These are phyloP conservation scores for Hoplostethus mediterraneus DNA, from an alignment of 2,797 vertebrate genomes.

Conservation along the genomic window DNA sequence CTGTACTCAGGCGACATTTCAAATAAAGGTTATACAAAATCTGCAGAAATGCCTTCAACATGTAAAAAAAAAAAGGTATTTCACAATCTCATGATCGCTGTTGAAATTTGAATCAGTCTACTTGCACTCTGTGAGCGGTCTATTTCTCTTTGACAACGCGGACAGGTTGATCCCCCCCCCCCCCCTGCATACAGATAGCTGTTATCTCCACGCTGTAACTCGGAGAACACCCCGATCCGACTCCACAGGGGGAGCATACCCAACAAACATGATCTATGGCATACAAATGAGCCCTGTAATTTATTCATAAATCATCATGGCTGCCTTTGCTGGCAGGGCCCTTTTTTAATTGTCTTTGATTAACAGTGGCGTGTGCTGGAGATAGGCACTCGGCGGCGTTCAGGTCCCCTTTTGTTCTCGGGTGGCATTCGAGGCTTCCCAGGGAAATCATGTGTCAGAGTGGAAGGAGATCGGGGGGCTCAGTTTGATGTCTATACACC, in stretches of 20 bases:
- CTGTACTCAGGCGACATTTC: too few relatives aligned
- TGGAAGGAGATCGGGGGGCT: constrained; percentile 54
- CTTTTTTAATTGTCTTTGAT: constrained; percentile 87
- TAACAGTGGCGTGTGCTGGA: constrained; percentile 82
- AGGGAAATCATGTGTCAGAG: constrained; percentile 77
- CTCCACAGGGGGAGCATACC: constrained; percentile 68
- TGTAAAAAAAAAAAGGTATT: too few relatives aligned
- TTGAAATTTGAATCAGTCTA: too few relatives aligned
- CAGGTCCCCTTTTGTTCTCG: constrained; percentile 80
- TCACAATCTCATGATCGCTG: too few relatives aligned
- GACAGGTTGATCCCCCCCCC: constrained; percentile 31
- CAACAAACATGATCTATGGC: constrained; percentile 84
- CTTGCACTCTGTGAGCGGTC: constrained; percentile 16
- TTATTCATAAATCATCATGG: constrained; percentile 86
- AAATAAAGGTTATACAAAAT: too few relatives aligned
- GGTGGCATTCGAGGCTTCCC: constrained; percentile 71
- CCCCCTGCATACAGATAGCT: constrained; percentile 30
- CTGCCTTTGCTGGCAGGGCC: constrained; percentile 78
- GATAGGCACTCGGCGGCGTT: constrained; percentile 69
- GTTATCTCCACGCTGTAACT: constrained; percentile 61
- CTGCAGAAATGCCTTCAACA: too few relatives aligned
- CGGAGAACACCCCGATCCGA: constrained; percentile 54
- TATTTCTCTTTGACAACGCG: constrained; percentile 29
- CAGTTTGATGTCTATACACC: constrained; percentile 54
- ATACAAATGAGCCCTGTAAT: constrained; percentile 86